Evolutionary conservation across 1,140 invertebrate species (phyloP), one percentile per base, ranked within the genome.

Genomic region (Drosophila pandora): DNA sequence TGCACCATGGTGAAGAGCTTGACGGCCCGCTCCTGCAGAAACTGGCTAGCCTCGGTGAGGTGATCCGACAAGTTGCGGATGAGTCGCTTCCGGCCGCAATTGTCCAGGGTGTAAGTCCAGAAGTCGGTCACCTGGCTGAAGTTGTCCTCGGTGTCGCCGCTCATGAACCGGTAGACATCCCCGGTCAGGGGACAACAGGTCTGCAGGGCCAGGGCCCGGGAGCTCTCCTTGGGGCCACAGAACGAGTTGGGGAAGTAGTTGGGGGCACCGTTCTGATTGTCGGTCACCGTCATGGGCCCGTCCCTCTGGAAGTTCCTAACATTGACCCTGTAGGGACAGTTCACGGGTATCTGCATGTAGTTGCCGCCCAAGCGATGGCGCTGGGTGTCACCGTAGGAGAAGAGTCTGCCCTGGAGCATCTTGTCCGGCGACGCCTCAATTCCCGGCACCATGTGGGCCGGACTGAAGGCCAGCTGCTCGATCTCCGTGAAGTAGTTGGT

Each of bases 191-290:
- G 88, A 30, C 84, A 89, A 23, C 84, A 89, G 0, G 84, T 89
- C 7, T 79, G 79, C 34, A 89, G 59, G 0, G 65, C 72, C 17
- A 85, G 23, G 0, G 83, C 76, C 0, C 84, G 54, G 1, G 84
- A 23, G 37, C 84, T 78, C n/a, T 81, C 93, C 47, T 92, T 79
- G 2, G 96, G 96, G 0, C 96, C 97, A 56, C 90, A 91, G 90
- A 98, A 98, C 77, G 96, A 97, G 92, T 98, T 98, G 0, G 97
- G 97, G 92, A 94, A 97, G 82, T 98, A 98, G 90, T 97, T 97
- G 1, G 97, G 97, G 3, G 96, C 95, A 34, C 94, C 95, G 49
- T 92, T 94, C 93, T 95, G 93, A 78, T 94, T 94, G 53, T 90
- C 81, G 72, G 93, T 90, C 47, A 93, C 77, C 2, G 93, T 90